These are phyloP conservation scores for Diachrysia chrysitis DNA, from an alignment of 2,888 invertebrate species.

Conservation along the genomic window DNA sequence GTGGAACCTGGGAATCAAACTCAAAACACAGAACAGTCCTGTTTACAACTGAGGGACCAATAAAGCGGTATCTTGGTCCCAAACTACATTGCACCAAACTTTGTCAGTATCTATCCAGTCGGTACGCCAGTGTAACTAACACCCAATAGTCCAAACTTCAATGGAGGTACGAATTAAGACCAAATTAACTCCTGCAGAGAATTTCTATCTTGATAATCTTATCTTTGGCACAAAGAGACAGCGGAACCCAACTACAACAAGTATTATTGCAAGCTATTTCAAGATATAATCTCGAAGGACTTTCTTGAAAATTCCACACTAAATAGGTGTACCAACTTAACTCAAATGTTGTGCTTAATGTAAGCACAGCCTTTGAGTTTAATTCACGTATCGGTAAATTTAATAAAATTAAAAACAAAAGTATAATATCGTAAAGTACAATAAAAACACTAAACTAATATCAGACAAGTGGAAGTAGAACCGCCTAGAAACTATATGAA, in stretches of 20 bases:
- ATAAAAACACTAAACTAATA: conserved; percentile 16
- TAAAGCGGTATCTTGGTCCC: not conserved
- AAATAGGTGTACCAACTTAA: no score
- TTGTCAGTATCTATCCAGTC: not conserved
- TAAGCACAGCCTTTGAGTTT: no score
- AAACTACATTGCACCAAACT: not conserved
- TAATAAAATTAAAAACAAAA: no score
- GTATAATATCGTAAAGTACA: not conserved
- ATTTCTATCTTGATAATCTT: not conserved
- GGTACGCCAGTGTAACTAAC: not conserved
- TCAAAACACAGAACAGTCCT: not conserved
- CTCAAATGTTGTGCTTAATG: no score
- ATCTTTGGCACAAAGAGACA: not conserved
- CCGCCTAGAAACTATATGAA: conserved; percentile 37
- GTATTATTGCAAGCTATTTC: not conserved
- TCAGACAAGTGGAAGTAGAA: conserved; percentile 22
- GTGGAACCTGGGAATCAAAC: not conserved
- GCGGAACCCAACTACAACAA: not conserved
- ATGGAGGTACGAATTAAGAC: not conserved
- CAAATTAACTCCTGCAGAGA: not conserved
- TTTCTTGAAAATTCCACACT: not conserved
- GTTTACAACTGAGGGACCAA: not conserved
- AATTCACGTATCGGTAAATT: no score
- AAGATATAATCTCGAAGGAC: not conserved
- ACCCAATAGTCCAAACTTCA: conserved; percentile 1